Evolutionary conservation across 2,797 vertebrate species (phyloP), one percentile per base, ranked within the genome.

Genomic region (Vireo griseus): DNA sequence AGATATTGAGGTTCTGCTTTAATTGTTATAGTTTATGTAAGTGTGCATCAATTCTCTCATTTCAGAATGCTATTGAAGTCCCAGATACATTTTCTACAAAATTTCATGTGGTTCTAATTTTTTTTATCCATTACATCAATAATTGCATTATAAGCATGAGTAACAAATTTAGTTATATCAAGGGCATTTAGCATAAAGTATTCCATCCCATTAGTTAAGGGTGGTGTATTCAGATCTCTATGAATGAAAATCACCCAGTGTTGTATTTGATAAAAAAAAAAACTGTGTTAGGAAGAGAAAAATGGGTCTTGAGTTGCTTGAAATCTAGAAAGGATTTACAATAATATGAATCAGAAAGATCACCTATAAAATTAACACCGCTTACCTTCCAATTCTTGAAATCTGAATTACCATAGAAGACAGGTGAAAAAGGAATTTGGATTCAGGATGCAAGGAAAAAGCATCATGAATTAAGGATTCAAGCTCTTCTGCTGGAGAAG

Each of bases 271-370:
- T 90, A 7, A 35, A 78, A 92, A 86, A 66, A 39, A 19, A 22
- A 33, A 10, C 12, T 61, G 14, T 57, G 79, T 92, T 86, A 88
- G 59, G 52, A 95, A 85, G 25, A 88, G 55, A 92, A 95, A 92
- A 86, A 28, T 92, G 35, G 39, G 71, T 86, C 77, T 79, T 76
- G 59, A 90, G 54, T 76, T 96, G 66, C 63, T 90, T 75, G 62
- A 91, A 92, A 81, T 93, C 66, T 85, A 82, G 74, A 92, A 95
- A 96, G 45, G 42, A 82, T 95, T 91, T 91, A 61, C 92, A 90
- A 69, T 82, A 85, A 72, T 62, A 57, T 54, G 39, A 87, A 83
- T 85, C 48, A 61, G 92, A 94, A 95, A 54, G 31, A 86, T 90
- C 85, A 84, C 28, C 52, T 86, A 16, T 71, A 84, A 94, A 95